Conservation (phyloP, 1,140 invertebrate species). For the Cardiocondyla obscurior region DNA sequence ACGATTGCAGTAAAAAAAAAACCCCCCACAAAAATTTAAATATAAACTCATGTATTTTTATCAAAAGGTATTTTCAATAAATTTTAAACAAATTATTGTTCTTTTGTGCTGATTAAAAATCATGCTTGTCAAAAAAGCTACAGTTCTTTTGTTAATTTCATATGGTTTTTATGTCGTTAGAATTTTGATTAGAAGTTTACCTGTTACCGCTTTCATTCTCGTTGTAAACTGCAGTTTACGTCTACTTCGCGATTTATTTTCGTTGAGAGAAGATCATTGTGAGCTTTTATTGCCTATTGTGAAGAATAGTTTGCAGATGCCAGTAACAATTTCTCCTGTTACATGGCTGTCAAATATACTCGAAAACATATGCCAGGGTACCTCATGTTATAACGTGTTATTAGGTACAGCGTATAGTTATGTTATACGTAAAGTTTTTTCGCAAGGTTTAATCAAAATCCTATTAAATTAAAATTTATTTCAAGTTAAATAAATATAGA, state of each 20-base stretch:
- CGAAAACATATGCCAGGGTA: not conserved
- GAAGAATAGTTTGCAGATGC: constrained; percentile 36
- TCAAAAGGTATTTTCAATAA: not conserved
- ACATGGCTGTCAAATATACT: constrained; percentile 12
- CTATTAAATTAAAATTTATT: not conserved
- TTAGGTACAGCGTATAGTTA: not conserved
- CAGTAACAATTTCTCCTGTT: constrained; percentile 23
- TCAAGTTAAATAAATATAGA: not conserved
- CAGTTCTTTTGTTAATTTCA: constrained; percentile 1
- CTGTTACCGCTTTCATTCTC: constrained; percentile 4
- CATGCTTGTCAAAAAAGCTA: not conserved
- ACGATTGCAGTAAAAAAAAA: not conserved
- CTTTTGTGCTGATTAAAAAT: not conserved
- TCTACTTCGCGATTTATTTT: constrained; percentile 18
- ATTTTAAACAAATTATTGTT: not conserved
- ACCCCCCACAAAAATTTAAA: not conserved
- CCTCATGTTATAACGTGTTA: not conserved
- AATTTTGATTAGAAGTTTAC: constrained; percentile 16
- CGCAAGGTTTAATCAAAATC: not conserved
- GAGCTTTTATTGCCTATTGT: constrained; percentile 33
- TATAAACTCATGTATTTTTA: not conserved
- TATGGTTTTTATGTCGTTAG: not conserved
- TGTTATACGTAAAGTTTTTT: not conserved
- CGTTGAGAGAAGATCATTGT: constrained; percentile 29
- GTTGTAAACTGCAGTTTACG: constrained; percentile 23